Evolutionary conservation across 2,888 invertebrate species (phyloP).

Genomic region (Isoperla grammatica): DNA sequence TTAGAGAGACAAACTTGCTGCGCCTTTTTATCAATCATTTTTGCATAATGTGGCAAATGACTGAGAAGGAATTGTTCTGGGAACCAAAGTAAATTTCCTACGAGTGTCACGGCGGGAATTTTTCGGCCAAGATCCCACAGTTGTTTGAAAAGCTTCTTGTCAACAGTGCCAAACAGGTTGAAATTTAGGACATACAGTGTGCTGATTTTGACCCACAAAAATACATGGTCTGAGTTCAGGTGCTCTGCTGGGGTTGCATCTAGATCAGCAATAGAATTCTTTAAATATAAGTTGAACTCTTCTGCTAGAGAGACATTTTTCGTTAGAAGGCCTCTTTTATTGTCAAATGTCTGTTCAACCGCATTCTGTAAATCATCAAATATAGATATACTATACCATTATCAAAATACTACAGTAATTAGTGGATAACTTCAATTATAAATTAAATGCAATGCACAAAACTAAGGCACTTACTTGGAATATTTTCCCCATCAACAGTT

Average conservation of each 20-base stretch:
- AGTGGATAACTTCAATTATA: constrained; percentile 35
- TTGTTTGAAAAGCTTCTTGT: constrained; percentile 68
- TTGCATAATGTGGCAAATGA: constrained; percentile 52
- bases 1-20: constrained; percentile 42
- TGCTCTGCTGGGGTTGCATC: constrained; percentile 50
- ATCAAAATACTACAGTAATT: background rate
- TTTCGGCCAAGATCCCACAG: constrained; percentile 72
- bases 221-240: constrained; percentile 46
- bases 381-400: background rate
- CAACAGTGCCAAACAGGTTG: constrained; percentile 68
- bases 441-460: constrained; percentile 34
- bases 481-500: constrained; percentile 55
- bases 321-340: constrained; percentile 27
- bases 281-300: constrained; percentile 63
- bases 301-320: constrained; percentile 45
- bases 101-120: constrained; percentile 71
- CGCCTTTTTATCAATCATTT: constrained; percentile 47
- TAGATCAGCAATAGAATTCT: constrained; percentile 55
- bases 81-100: constrained; percentile 78
- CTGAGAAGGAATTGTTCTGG: constrained; percentile 73
- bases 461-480: constrained; percentile 51
- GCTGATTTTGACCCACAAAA: constrained; percentile 59
- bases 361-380: constrained; percentile 27
- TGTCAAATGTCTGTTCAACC: constrained; percentile 33
- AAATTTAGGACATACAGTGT: constrained; percentile 61